Percentiles rank a stretch among this genome's conserved stretches.
Evolutionary conservation across 2,113 vertebrate species (phyloP).

Genomic region (Pachyramphus minor): DNA sequence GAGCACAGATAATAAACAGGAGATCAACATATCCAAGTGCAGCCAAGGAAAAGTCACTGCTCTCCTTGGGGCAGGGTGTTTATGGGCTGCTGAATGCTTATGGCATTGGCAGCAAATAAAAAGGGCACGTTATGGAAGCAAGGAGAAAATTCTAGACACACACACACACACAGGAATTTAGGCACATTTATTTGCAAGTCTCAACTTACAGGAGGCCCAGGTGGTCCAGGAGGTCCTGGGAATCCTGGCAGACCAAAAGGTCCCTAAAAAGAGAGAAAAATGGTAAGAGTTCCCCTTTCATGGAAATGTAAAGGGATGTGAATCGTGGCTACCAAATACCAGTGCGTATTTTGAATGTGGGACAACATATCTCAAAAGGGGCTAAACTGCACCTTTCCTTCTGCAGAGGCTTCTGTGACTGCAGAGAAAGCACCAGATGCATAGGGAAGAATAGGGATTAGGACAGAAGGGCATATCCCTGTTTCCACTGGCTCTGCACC

Average conservation of each 20-base stretch:
- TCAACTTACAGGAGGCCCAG: conserved; percentile 90
- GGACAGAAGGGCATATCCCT: neutral
- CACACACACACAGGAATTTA: neutral
- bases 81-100: neutral
- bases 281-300: neutral
- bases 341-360: neutral
- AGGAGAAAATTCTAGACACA: neutral
- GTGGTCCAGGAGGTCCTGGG: conserved; percentile 84
- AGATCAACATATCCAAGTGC: neutral
- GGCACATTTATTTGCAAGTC: neutral
- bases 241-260: conserved; percentile 86
- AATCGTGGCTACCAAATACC: neutral
- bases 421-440: neutral
- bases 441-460: neutral
- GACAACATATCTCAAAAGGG: neutral
- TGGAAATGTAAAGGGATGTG: neutral
- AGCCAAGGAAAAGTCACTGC: neutral
- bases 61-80: neutral
- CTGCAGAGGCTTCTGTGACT: neutral
- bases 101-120: neutral
- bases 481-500: neutral
- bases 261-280: conserved; percentile 75
- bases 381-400: neutral
- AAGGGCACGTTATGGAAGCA: fast-evolving
- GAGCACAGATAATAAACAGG: neutral